phyloP scores from a whole-genome alignment of 2,797 vertebrate genomes.

The Neosalanx taihuensis region DNA sequence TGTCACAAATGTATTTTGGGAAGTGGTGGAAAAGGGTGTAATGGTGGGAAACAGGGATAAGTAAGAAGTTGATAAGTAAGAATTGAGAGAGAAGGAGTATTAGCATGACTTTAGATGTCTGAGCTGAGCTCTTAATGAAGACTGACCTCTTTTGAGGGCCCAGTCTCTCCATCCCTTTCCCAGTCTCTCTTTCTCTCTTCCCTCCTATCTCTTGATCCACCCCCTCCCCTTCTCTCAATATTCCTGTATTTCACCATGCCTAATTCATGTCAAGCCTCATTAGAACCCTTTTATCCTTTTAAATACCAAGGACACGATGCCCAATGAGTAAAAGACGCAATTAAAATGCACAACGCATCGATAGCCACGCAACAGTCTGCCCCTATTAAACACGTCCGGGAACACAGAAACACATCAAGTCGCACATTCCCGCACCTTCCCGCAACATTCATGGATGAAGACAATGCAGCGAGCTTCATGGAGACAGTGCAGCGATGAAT shows the following conservation, averaged over 20 bases:
- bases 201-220: background rate
- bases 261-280: background rate
- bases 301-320: background rate
- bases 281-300: background rate
- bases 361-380: background rate
- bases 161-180: background rate
- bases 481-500: background rate
- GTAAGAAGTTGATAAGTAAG: slow-evolving; percentile 1
- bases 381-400: too few species aligned
- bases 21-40: background rate
- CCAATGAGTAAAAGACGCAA: background rate
- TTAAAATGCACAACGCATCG: background rate
- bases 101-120: slow-evolving; percentile 2
- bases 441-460: too few species aligned
- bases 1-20: background rate
- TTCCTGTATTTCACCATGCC: background rate
- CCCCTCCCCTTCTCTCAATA: background rate
- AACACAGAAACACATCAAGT: background rate
- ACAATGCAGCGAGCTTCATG: background rate
- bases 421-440: background rate
- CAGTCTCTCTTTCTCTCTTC: background rate
- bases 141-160: slow-evolving; percentile 1
- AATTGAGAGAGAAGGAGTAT: slow-evolving; percentile 6
- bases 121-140: background rate
- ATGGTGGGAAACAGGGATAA: background rate